These are phyloP conservation scores for Lepidocolaptes lacrymiger DNA, from an alignment of 2,797 vertebrate species.

Conservation along the genomic window DNA sequence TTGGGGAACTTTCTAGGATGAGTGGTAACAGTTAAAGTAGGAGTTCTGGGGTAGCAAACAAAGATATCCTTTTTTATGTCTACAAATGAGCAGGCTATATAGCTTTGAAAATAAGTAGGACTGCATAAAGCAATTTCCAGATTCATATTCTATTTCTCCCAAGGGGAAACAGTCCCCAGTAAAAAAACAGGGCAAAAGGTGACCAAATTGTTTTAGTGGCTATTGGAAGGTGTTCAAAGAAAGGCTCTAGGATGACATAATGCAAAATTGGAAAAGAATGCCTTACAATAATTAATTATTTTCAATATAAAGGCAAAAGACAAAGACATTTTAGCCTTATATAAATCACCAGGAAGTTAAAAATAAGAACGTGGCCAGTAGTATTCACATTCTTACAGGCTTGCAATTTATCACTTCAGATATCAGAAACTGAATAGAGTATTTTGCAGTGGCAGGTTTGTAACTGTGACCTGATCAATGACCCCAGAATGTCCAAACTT, in stretches of 20 bases:
- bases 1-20: neutral
- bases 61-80: neutral
- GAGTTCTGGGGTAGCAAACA: accelerated
- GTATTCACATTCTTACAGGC: neutral
- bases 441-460: neutral
- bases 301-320: neutral
- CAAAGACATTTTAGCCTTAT: neutral
- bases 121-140: neutral
- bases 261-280: neutral
- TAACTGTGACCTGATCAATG: neutral
- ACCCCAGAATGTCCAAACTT: neutral
- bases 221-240: neutral
- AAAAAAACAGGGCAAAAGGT: neutral
- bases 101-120: neutral
- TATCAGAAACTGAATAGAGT: neutral
- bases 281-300: neutral
- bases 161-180: neutral
- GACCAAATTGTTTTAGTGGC: neutral
- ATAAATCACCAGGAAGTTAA: neutral
- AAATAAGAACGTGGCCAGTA: neutral
- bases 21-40: neutral
- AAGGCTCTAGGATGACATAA: neutral
- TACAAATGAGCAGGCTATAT: neutral
- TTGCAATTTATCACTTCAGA: neutral
- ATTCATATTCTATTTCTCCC: neutral